These are phyloP conservation scores for Capitella teleta DNA, from an alignment of 1,140 invertebrate genomes.

Conservation along the genomic window DNA sequence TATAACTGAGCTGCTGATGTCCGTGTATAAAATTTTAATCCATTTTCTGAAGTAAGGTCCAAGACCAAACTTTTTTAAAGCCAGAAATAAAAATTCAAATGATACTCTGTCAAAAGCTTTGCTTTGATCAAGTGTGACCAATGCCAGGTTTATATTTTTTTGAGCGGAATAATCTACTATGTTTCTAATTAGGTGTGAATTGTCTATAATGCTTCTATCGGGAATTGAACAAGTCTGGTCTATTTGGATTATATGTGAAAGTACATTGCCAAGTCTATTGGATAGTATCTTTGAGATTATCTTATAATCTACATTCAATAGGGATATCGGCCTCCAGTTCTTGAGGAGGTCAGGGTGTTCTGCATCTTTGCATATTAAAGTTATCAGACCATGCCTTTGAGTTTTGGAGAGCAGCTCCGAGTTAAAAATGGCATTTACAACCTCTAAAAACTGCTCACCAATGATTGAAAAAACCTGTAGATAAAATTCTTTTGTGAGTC, in stretches of 20 bases:
- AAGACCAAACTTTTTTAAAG: not conserved
- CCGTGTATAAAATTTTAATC: not conserved
- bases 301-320: not conserved
- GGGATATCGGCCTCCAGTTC: not conserved
- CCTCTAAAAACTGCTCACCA: not conserved
- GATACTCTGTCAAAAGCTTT: not conserved
- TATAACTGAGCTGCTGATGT: not conserved
- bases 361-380: not conserved
- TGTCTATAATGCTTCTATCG: not conserved
- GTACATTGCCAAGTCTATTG: not conserved
- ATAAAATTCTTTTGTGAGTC: not conserved
- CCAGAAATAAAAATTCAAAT: not conserved
- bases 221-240: not conserved
- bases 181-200: not conserved
- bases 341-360: not conserved
- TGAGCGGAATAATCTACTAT: not conserved
- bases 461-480: not conserved
- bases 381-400: not conserved
- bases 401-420: not conserved
- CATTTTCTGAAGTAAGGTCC: not conserved
- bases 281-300: not conserved
- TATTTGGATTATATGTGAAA: not conserved
- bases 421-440: not conserved
- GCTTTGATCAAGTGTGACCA: not conserved
- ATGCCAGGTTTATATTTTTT: not conserved